Conservation (phyloP, 2,113 vertebrate genomes). For the Anguilla japonica region DNA sequence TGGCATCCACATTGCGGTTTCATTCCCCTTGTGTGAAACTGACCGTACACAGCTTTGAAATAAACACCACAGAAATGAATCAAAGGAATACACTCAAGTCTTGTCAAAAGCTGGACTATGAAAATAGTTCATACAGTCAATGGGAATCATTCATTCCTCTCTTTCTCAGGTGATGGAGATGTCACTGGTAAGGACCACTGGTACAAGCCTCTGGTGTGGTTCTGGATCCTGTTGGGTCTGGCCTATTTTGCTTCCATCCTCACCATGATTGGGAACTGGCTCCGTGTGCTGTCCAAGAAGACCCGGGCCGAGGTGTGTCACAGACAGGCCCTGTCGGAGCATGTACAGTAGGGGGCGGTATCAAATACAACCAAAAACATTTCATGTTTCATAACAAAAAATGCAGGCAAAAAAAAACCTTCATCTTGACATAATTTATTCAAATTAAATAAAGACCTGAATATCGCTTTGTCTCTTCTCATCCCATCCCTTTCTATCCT, state of each 20-base stretch:
- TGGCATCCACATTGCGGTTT: no score
- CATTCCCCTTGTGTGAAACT: no score
- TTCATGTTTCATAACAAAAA: not conserved
- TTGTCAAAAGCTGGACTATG: no score
- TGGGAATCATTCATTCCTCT: not conserved
- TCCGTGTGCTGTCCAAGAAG: constrained; percentile 81
- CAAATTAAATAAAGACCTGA: no score
- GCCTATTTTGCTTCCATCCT: constrained; percentile 90
- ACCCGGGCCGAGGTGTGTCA: constrained; percentile 75
- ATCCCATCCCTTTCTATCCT: no score
- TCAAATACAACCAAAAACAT: not conserved
- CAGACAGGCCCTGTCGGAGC: not conserved
- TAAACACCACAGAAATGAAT: no score
- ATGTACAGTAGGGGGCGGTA: not conserved
- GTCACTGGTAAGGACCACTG: constrained; percentile 60
- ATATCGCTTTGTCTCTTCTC: no score
- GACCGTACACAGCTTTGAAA: no score
- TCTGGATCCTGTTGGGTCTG: constrained; percentile 87
- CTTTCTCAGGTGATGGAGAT: constrained; percentile 57
- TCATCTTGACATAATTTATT: not conserved
- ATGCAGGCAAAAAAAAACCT: not conserved
- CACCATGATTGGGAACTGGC: constrained; percentile 89
- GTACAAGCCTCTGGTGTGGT: constrained; percentile 89
- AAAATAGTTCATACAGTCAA: no score
- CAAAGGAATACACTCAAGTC: no score